Evolutionary conservation across 2,888 invertebrate genomes (phyloP), one percentile per base, ranked within the genome.

Genomic region (Abrostola triplasia): DNA sequence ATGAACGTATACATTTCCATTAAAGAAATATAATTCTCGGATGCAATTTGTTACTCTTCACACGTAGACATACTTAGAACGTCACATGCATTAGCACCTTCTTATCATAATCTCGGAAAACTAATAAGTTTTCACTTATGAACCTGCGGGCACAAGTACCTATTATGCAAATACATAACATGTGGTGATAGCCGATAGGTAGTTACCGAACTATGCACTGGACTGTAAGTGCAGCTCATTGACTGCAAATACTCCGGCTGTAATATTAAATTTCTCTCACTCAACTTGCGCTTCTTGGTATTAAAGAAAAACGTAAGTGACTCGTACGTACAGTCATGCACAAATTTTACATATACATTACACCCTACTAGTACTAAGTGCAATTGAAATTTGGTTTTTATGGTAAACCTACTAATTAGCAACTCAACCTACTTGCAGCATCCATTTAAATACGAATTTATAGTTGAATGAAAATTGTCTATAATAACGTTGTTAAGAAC

Each of bases 391-490:
- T 57, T 54, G 0, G 38, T 58, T 76, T 61, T 55, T 59, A 67
- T 60, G 69, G 5, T 41, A 62, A 58, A 60, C 38, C 40, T 6
- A 42, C 6, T 11, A 10, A 52, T n/a, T 13, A 24, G 44, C 47
- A 52, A 35, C 1, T n/a, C 54, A 55, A 73, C 36, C 57, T 7
- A 57, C 44, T 50, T 54, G 10, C 13, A 59, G 11, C 8, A 7
- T 10, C 35, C 38, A 53, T 37, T 65, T 65, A 53, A 59, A 49
- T 50, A 37, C 37, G 13, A 60, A 59, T 62, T 64, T 73, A 74
- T 64, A n/a, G n/a, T 11, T n/a, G 41, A 65, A 76, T 59, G 52
- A 76, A 68, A 78, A 78, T 44, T 52, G 41, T 53, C 52, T 66
- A 36, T 35, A 67, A 36, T 51, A 63, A 62, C 49, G 35, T 57